A percentile compares a stretch with the other conserved stretches of the same genome.
Evolutionary conservation across 2,888 invertebrate species (phyloP).

Genomic region (Empis livida): DNA sequence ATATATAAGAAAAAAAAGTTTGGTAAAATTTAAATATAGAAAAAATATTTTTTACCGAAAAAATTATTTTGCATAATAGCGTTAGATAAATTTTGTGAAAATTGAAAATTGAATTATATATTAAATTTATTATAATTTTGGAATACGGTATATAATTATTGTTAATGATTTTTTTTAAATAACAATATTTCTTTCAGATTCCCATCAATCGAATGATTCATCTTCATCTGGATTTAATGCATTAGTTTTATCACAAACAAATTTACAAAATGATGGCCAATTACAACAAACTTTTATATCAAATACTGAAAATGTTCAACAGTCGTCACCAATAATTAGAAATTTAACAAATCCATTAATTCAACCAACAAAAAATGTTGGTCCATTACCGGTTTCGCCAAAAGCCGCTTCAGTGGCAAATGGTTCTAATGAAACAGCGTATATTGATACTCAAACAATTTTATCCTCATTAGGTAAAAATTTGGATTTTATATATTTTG

Average conservation of each 20-base stretch:
- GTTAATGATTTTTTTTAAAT: too few species aligned
- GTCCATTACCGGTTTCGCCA: constrained; percentile 6
- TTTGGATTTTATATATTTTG: too few species aligned
- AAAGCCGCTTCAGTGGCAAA: constrained; percentile 5
- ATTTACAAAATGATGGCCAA: constrained; percentile 21
- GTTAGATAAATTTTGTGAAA: too few species aligned
- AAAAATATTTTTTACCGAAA: too few species aligned
- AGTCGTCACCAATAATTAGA: constrained; percentile 9
- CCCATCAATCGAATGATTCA: neutral
- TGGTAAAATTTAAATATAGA: too few species aligned
- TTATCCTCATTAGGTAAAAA: constrained; percentile 1
- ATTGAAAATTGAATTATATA: too few species aligned
- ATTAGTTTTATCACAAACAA: constrained; percentile 7
- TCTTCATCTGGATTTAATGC: neutral
- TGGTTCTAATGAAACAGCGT: constrained; percentile 2
- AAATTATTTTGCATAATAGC: too few species aligned
- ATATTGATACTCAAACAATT: constrained; percentile 5
- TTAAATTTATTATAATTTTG: too few species aligned
- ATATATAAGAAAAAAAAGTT: too few species aligned
- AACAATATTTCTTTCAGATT: neutral
- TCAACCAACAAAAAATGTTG: constrained; percentile 8
- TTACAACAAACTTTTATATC: constrained; percentile 5
- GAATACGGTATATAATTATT: too few species aligned
- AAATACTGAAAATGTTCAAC: constrained; percentile 12
- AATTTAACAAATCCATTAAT: constrained; percentile 5